Conservation (phyloP, 2,113 vertebrate species). For the Anas platyrhynchos region DNA sequence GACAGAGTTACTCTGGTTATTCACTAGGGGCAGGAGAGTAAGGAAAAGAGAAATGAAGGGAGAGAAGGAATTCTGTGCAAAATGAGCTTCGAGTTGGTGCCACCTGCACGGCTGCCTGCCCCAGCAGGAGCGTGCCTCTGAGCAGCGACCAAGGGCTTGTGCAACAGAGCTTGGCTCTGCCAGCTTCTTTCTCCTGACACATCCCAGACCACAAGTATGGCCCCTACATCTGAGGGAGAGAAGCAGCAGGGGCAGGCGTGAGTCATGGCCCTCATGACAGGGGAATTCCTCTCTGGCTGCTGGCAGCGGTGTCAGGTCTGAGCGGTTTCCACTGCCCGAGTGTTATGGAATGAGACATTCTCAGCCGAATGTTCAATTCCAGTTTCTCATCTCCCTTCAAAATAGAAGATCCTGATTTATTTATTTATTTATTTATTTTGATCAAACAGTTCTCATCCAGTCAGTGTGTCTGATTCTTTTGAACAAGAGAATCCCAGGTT, state of each 20-base stretch:
- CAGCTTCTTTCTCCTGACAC: constrained; percentile 43
- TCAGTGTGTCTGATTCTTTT: background rate
- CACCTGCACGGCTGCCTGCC: constrained; percentile 10
- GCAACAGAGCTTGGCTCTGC: background rate
- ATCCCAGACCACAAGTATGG: constrained; percentile 19
- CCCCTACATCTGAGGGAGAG: background rate
- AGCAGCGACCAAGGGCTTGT: background rate
- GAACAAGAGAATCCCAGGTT: background rate
- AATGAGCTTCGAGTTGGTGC: background rate
- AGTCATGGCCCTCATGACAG: constrained; percentile 55
- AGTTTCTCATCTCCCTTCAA: constrained; percentile 4
- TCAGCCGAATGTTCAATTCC: background rate
- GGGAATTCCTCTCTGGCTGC: constrained; percentile 63
- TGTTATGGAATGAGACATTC: background rate
- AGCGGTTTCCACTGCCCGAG: background rate
- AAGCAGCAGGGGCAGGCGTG: constrained; percentile 37
- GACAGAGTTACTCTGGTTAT: background rate
- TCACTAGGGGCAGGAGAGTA: background rate
- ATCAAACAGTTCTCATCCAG: background rate
- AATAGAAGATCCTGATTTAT: constrained; percentile 5
- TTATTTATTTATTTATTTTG: background rate
- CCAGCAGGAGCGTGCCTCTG: background rate
- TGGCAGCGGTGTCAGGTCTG: background rate
- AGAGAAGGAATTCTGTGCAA: background rate
- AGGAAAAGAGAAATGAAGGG: background rate